phyloP scores from a whole-genome alignment of 64 coral and sea anemone genomes.

The Anthopleura sola region DNA sequence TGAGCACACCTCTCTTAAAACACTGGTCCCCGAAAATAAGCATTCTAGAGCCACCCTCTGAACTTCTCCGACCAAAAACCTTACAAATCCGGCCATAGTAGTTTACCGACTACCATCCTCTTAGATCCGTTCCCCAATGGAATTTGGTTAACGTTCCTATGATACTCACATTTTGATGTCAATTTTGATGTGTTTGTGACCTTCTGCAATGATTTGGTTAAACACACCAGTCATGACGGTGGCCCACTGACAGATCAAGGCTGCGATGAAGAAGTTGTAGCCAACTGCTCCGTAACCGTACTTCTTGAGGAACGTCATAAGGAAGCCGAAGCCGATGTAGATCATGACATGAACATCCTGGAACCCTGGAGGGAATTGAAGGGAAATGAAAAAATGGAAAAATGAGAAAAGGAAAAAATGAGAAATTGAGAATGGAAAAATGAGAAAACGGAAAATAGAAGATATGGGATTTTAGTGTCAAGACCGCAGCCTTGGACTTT shows the following conservation, averaged over 20 bases:
- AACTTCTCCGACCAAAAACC: too few relatives aligned
- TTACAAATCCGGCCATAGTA: too few relatives aligned
- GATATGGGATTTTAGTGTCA: too few relatives aligned
- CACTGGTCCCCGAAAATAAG: too few relatives aligned
- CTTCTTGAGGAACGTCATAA: conserved; percentile 87
- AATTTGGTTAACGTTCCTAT: background rate
- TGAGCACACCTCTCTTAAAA: too few relatives aligned
- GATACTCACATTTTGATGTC: conserved; percentile 54
- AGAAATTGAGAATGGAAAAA: too few relatives aligned
- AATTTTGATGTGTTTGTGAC: conserved; percentile 55
- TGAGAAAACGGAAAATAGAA: too few relatives aligned
- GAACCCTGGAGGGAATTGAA: conserved; percentile 64
- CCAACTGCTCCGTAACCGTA: conserved; percentile 70
- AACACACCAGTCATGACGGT: conserved; percentile 67
- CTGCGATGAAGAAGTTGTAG: conserved; percentile 91
- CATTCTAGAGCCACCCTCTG: too few relatives aligned
- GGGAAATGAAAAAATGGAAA: background rate
- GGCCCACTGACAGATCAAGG: conserved; percentile 73
- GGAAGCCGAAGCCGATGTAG: conserved; percentile 79
- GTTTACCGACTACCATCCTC: too few relatives aligned
- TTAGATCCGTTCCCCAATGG: background rate
- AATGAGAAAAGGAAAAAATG: too few relatives aligned
- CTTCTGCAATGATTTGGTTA: conserved; percentile 53
- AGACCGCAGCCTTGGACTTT: too few relatives aligned
- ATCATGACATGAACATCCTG: conserved; percentile 89